Base-by-base conservation (phyloP, 2,888 invertebrate genomes). In the Odontocolon sp. region DNA sequence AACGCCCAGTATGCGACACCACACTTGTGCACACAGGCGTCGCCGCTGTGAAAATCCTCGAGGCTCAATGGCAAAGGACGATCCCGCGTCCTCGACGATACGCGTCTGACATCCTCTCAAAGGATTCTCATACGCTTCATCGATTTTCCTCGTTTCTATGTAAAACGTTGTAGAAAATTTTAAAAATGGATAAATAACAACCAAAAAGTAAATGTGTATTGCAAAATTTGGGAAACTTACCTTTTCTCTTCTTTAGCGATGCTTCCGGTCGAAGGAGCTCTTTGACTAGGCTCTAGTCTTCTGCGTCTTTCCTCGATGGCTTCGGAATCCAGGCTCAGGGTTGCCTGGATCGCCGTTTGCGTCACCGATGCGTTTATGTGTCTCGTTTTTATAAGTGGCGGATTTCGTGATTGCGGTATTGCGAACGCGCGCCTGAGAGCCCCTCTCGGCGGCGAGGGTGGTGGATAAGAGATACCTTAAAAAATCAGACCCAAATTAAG, bases 371-470 rank as follows among this genome's bases (percentile, higher is more conserved):
- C 93, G 84, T 92, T 93, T 52, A 96, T 94, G 87, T 96, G 95
- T 57, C 96, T 93, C 84, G 96, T 95, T 90, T 96, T 97, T 59
- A 95, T 92, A 64, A 97, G 92, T 5, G 96, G 96, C 73, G 96
- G 97, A 89, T 96, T 94, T 87, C 96, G 95, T 73, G 91, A 91
- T 85, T 93, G 93, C 0, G 94, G 93, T 84, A 94, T 93, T 16
- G 95, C 95, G 86, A 96, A 94, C 1, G 90, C 89, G 45, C 91
- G 86, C 61, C 90, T 85, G 54, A 91, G 84, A 45, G 87, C 87
- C 40, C 90, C 91, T 90, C 93, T 92, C 87, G 88, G 92, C 85
- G 87, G 96, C 80, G 96, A 96, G 21, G 96, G 95, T 4, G 96
- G 96, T 67, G 96, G 96, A 89, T 96, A 96, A 79, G 96, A 96